A percentile compares a stretch with the other conserved stretches of the same genome.
Conservation (phyloP, 2,888 invertebrate species). For the Liposcelis brunnea region DNA sequence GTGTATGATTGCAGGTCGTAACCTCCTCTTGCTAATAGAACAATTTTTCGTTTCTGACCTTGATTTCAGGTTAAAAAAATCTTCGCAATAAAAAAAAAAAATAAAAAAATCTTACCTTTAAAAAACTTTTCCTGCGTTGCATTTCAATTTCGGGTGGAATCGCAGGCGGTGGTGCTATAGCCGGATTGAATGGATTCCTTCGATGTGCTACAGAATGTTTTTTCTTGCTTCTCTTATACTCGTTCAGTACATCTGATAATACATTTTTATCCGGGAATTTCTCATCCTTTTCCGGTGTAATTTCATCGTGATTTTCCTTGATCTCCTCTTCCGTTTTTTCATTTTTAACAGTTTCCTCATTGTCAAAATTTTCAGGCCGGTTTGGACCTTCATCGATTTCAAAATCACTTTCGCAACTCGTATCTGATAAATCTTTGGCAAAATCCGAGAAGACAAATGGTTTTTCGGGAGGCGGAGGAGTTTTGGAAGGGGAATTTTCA, state of each 20-base stretch:
- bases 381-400: constrained; percentile 1
- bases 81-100: neutral
- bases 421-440: constrained; percentile 8
- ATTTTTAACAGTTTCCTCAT: constrained; percentile 4
- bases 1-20: too few relatives aligned
- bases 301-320: constrained; percentile 6
- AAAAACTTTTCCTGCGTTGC: constrained; percentile 62
- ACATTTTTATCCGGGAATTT: neutral
- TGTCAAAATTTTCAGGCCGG: neutral
- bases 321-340: constrained; percentile 12
- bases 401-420: neutral
- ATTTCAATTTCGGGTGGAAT: constrained; percentile 67
- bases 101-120: constrained; percentile 40
- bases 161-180: constrained; percentile 29
- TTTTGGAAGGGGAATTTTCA: constrained; percentile 8
- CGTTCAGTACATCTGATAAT: constrained; percentile 27
- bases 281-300: neutral
- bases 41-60: too few relatives aligned
- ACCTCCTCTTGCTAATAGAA: too few relatives aligned
- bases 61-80: neutral
- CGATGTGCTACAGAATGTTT: constrained; percentile 20
- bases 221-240: constrained; percentile 34
- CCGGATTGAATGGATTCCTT: constrained; percentile 24
- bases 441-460: constrained; percentile 15
- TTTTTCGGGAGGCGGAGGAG: neutral